A percentile compares a stretch with the other conserved stretches of the same genome.
These are phyloP conservation scores for Anguilla anguilla DNA, from an alignment of 2,797 vertebrate genomes.

Conservation along the genomic window DNA sequence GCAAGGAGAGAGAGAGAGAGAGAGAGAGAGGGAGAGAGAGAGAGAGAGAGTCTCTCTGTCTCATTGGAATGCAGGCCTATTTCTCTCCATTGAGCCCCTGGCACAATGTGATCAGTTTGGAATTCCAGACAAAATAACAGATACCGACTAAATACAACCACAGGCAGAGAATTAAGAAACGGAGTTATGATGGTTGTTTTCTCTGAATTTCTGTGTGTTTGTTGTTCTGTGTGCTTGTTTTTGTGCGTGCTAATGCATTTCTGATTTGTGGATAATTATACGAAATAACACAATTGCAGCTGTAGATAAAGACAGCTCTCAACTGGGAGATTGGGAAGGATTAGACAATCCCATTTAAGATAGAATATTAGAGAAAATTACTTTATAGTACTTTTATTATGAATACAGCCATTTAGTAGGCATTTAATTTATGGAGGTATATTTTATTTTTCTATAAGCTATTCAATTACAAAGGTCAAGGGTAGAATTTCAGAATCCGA, in stretches of 20 bases:
- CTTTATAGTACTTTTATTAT: not conserved
- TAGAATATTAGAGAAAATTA: not conserved
- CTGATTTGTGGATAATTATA: not conserved
- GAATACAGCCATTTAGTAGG: not conserved
- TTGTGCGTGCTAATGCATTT: not conserved
- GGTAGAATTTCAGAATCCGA: constrained; percentile 19
- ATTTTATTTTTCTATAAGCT: not conserved
- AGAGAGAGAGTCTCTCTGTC: too few species aligned
- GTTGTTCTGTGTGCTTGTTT: not conserved
- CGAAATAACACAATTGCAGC: not conserved
- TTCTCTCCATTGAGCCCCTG: not conserved
- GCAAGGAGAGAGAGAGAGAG: too few species aligned
- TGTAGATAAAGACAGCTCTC: not conserved
- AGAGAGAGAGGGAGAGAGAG: too few species aligned
- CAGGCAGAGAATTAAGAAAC: not conserved
- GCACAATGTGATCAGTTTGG: not conserved
- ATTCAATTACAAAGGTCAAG: not conserved
- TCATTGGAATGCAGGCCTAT: not conserved
- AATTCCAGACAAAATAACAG: not conserved
- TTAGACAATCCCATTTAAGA: not conserved
- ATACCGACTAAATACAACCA: not conserved
- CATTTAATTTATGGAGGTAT: not conserved
- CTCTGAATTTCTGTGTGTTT: constrained; percentile 8
- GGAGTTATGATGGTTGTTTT: not conserved
- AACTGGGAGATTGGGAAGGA: not conserved